phyloP scores from a whole-genome alignment of 1,140 invertebrate species.

The Helicoverpa zea region DNA sequence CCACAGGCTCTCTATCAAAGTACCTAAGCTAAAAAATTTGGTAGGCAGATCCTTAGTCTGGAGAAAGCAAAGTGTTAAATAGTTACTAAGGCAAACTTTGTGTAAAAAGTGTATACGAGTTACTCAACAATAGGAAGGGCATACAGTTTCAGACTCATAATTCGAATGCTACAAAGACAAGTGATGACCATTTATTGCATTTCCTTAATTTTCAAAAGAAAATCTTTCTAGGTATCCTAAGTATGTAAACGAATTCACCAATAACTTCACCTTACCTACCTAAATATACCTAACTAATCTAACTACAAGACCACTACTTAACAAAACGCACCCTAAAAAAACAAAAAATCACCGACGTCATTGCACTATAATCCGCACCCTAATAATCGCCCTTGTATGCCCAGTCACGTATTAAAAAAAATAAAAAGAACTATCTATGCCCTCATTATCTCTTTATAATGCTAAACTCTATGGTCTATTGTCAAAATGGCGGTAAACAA shows the following conservation, averaged over 20 bases:
- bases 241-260: neutral
- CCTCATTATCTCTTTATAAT: constrained; percentile 68
- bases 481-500: constrained; percentile 70
- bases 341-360: neutral
- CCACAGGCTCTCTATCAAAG: too few species aligned
- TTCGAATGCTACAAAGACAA: too few species aligned
- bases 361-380: neutral
- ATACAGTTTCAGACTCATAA: too few species aligned
- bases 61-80: too few species aligned
- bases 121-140: too few species aligned
- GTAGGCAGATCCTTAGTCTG: too few species aligned
- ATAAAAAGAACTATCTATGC: constrained; percentile 56
- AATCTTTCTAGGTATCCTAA: neutral
- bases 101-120: too few species aligned
- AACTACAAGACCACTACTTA: neutral
- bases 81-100: too few species aligned
- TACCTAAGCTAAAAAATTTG: too few species aligned
- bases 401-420: constrained; percentile 63
- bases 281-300: neutral
- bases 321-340: constrained; percentile 12
- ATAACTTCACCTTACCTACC: neutral
- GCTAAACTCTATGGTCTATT: constrained; percentile 59
- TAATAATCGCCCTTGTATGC: constrained; percentile 62
- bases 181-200: too few species aligned
- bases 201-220: too few species aligned